phyloP scores from a whole-genome alignment of 2,797 vertebrate genomes.

The Podargus strigoides region DNA sequence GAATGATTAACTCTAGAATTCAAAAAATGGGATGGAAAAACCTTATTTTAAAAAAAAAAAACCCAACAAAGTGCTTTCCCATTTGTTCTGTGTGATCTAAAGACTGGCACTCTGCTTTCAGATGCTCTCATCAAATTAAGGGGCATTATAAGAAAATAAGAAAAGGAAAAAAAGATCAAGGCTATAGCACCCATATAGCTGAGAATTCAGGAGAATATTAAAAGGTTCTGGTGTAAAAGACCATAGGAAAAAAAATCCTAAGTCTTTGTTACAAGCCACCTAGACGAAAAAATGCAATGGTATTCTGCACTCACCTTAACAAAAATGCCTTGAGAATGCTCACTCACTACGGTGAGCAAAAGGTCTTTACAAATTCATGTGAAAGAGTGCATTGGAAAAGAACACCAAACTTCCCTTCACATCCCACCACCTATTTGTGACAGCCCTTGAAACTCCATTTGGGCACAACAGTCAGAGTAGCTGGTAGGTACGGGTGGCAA shows the following conservation, averaged over 20 bases:
- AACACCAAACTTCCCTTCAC: not conserved
- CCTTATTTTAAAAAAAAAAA: not conserved
- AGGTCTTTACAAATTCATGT: not conserved
- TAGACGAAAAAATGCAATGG: not conserved
- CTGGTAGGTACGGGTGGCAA: not conserved
- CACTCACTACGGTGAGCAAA: not conserved
- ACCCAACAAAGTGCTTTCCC: not conserved
- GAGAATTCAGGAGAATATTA: not conserved
- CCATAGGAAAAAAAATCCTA: rapidly evolving
- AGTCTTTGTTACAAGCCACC: not conserved
- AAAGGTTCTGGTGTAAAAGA: not conserved
- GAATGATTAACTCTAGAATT: not conserved
- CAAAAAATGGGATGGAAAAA: not conserved
- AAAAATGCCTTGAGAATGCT: not conserved
- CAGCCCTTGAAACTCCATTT: not conserved
- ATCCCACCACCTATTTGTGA: not conserved
- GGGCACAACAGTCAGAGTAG: not conserved
- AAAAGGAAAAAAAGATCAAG: not conserved
- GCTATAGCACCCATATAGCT: not conserved
- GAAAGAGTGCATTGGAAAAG: not conserved
- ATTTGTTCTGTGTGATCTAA: slow-evolving; percentile 59
- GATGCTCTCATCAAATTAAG: not conserved
- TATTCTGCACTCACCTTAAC: not conserved
- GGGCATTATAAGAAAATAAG: not conserved
- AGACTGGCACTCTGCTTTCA: not conserved